Conservation (phyloP, 1,140 invertebrate genomes). For the Zaprionus vittiger region DNA sequence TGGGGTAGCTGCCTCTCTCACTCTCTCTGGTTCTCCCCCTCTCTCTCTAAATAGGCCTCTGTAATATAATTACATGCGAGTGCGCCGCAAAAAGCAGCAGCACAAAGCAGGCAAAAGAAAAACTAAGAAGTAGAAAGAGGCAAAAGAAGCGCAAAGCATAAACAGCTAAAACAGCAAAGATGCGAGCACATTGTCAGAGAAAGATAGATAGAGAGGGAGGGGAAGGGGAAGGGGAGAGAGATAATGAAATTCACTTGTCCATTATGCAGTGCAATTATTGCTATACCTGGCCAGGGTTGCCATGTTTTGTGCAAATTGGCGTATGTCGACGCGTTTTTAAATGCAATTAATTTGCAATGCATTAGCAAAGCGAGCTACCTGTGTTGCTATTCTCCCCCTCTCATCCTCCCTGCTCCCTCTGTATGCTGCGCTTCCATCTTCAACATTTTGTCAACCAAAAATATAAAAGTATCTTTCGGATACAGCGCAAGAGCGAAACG, state of each 20-base stretch:
- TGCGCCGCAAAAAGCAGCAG: slow-evolving; percentile 29
- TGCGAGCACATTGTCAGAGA: slow-evolving; percentile 39
- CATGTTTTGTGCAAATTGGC: slow-evolving; percentile 49
- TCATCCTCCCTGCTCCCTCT: too few relatives aligned
- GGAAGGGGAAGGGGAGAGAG: slow-evolving; percentile 3
- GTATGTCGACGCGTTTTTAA: slow-evolving; percentile 55
- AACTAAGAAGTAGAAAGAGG: slow-evolving; percentile 25
- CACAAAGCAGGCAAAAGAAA: slow-evolving; percentile 6
- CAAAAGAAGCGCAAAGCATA: slow-evolving; percentile 50
- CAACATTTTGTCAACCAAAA: not conserved
- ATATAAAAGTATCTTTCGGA: slow-evolving; percentile 35
- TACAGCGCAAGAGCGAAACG: slow-evolving; percentile 26
- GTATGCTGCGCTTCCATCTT: too few relatives aligned
- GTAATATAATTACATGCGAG: slow-evolving; percentile 76
- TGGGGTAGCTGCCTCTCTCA: slow-evolving; percentile 25
- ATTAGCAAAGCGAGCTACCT: slow-evolving; percentile 29
- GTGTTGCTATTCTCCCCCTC: not conserved
- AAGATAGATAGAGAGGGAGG: too few relatives aligned
- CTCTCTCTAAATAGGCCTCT: slow-evolving; percentile 59
- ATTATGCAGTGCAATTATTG: slow-evolving; percentile 64
- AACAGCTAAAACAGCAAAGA: slow-evolving; percentile 46
- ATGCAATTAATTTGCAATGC: slow-evolving; percentile 49
- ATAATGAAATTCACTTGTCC: slow-evolving; percentile 74
- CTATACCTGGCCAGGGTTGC: slow-evolving; percentile 38
- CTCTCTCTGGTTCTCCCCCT: not conserved